Base-by-base conservation (phyloP, 2,888 invertebrate species). In the Cremastinae sp. region DNA sequence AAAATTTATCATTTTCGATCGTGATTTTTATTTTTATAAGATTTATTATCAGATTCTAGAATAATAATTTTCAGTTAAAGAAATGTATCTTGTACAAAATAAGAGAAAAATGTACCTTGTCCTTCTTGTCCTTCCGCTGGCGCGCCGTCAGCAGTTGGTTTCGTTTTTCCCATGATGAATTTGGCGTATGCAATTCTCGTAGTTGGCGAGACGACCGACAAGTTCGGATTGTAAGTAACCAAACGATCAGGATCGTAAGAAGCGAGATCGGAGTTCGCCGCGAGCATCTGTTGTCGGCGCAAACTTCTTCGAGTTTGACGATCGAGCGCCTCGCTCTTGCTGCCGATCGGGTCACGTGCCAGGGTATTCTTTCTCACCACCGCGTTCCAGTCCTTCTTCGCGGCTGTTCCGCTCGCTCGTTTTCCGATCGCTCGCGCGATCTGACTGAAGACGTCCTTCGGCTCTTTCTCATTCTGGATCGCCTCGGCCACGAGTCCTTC, bases 151-250 rank as follows among this genome's bases (percentile, higher is more conserved):
- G 75, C 77, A n/a, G n/a, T n/a, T 81, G 82, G 80, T 80, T 83
- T 77, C 81, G 94, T 92, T 89, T 95, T 94, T 85, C 92, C 93
- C 77, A 93, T 93, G 94, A 96, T 96, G 87, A 96, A 97, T 90
- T 96, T 96, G 64, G 96, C 96, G 83, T 96, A 96, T 0, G 96
- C 96, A 12, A 96, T 93, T 82, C 96, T 92, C 0, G 96, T 95
- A 0, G 94, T 94, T 0, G 95, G 94, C 0, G 96, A 93, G 0
- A 96, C 94, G 0, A 92, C 93, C 1, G 93, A 93, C 37, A 96
- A 90, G 81, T 94, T 94, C 0, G 96, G 96, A 90, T 96, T 96
- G 89, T 94, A 96, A 89, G 95, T 95, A 77, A 96, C 90, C 75
- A 96, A 89, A 84, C 94, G 94, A 72, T 94, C 93, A 1, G 95